Evolutionary conservation across 2,797 vertebrate genomes (phyloP).

Genomic region (Sardinella longiceps): DNA sequence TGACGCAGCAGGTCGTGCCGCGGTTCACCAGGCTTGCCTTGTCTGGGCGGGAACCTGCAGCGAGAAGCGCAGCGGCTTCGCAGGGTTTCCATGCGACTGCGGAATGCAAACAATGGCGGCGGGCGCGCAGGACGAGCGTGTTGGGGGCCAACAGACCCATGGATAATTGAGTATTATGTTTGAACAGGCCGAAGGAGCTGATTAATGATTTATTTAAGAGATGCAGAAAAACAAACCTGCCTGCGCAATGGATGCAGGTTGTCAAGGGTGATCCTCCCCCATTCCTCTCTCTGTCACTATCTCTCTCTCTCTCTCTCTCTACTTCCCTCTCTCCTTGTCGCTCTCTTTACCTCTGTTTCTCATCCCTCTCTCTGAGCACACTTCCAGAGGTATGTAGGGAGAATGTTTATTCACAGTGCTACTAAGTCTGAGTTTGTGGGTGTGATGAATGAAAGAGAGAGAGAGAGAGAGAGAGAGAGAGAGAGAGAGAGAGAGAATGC

Average conservation of each 20-base stretch:
- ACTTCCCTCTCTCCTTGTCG: background rate
- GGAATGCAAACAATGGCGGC: slow-evolving; percentile 65
- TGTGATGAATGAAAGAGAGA: background rate
- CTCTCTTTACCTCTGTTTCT: background rate
- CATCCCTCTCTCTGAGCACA: slow-evolving; percentile 31
- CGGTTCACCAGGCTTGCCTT: background rate
- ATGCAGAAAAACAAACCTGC: background rate
- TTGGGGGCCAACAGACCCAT: slow-evolving; percentile 51
- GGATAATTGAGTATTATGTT: slow-evolving; percentile 61
- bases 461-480: no score
- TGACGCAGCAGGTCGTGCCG: background rate
- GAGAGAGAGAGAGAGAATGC: no score
- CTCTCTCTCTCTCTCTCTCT: background rate
- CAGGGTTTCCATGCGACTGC: slow-evolving; percentile 74
- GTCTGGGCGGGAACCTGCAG: slow-evolving; percentile 47
- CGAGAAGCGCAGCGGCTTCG: slow-evolving; percentile 50
- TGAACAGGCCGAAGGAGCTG: slow-evolving; percentile 56
- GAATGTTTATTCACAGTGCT: slow-evolving; percentile 38
- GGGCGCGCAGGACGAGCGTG: background rate
- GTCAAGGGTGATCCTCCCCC: background rate
- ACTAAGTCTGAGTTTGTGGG: background rate
- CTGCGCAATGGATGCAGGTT: background rate
- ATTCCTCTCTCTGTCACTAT: background rate
- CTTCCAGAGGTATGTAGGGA: slow-evolving; percentile 26
- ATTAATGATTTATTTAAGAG: slow-evolving; percentile 75